Base-by-base conservation (phyloP, 2,888 invertebrate species). In the Podotricha telesiphe region DNA sequence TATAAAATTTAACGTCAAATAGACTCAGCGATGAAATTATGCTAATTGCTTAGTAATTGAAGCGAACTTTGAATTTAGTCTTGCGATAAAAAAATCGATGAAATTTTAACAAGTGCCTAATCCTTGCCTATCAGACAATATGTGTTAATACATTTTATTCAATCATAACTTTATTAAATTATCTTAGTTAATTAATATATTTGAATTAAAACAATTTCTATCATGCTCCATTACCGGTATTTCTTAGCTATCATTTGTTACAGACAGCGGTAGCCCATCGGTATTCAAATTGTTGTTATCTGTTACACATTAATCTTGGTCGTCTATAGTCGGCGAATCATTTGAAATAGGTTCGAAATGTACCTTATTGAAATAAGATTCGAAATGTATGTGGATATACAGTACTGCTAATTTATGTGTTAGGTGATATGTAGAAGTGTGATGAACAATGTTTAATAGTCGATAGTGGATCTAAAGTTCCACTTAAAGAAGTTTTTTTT, bases 221-320 rank as follows among this genome's bases (percentile, higher is more conserved):
- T 47, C 50, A 42, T 58, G 56, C 51, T 65, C 68, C 59, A 70
- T 70, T 70, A 61, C 50, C 42, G 45, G 61, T 59, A 65, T 65
- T 65, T 50, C 72, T 50, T 48, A 53, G 64, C 65, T 48, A 79
- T 82, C 82, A 84, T 84, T 84, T 82, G 80, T 83, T 75, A 81
- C 83, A 82, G 82, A 80, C 83, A 80, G 76, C 77, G 75, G 79
- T 74, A 75, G 76, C 75, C 75, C 63, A 70, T 71, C 68, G 71
- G 68, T 70, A 76, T 78, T 77, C 77, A 75, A 77, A 78, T 77
- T 76, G 72, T 67, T 75, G 76, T 77, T 74, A 79, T 78, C 77
- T 70, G 67, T 68, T 73, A 64, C 65, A 70, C 77, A 79, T 79
- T 77, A 78, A 78, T 79, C 78, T 76, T 65, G 65, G 45, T 71